Conservation (phyloP, 2,113 vertebrate genomes). For the Entelurus aequoreus region DNA sequence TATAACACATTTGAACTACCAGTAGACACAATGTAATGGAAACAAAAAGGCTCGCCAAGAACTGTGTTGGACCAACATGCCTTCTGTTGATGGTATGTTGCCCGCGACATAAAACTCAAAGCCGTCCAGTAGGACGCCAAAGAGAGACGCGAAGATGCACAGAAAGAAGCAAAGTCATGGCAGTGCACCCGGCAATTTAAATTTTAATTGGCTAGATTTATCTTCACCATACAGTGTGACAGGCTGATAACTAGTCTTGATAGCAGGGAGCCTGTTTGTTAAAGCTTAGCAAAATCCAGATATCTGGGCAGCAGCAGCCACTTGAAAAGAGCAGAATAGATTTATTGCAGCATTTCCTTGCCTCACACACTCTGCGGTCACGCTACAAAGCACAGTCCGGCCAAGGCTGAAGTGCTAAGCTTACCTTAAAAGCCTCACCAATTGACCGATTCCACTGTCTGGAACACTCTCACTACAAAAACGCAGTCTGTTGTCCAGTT, state of each 20-base stretch:
- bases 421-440: slow-evolving; percentile 32
- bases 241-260: slow-evolving; percentile 69
- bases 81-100: slow-evolving; percentile 5
- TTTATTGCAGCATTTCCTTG: slow-evolving; percentile 48
- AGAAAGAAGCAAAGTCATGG: slow-evolving; percentile 59
- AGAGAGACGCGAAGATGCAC: slow-evolving; percentile 34
- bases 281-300: slow-evolving; percentile 55
- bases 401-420: slow-evolving; percentile 29
- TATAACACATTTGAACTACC: neutral
- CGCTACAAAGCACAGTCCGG: slow-evolving; percentile 33
- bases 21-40: neutral
- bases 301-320: slow-evolving; percentile 38
- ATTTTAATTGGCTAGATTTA: slow-evolving; percentile 79
- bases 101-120: slow-evolving; percentile 14
- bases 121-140: slow-evolving; percentile 14
- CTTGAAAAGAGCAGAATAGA: slow-evolving; percentile 43
- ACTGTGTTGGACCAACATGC: slow-evolving; percentile 23
- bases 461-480: slow-evolving; percentile 20
- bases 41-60: neutral
- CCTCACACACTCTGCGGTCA: slow-evolving; percentile 40
- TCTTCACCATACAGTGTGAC: slow-evolving; percentile 72
- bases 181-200: slow-evolving; percentile 71
- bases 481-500: slow-evolving; percentile 7
- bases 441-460: slow-evolving; percentile 33
- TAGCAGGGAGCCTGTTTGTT: slow-evolving; percentile 63